phyloP scores from a whole-genome alignment of 2,797 vertebrate species.

The Sebastes itinus region DNA sequence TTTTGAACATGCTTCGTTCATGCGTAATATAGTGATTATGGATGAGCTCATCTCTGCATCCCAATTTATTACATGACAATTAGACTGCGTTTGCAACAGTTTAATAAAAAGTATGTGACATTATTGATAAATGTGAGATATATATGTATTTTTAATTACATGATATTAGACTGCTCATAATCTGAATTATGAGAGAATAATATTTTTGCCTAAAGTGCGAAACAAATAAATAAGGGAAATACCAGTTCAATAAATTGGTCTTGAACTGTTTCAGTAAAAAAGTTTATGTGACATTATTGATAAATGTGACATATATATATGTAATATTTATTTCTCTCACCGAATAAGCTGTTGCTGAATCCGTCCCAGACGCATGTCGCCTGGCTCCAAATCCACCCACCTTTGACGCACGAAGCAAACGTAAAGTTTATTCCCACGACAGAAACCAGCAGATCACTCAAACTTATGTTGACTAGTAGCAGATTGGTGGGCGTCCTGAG shows the following conservation, averaged over 20 bases:
- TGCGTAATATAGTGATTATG: not conserved
- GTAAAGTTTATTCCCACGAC: conserved; percentile 88
- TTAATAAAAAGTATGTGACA: too few species aligned
- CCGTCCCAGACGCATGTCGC: conserved; percentile 92
- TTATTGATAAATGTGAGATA: too few species aligned
- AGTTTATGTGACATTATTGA: not conserved
- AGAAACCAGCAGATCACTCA: conserved; percentile 90
- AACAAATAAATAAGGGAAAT: not conserved
- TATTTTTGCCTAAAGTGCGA: not conserved
- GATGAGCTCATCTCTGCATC: not conserved
- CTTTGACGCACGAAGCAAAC: conserved; percentile 88
- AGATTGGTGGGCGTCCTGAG: conserved; percentile 89
- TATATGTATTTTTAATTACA: not conserved
- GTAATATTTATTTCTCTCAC: conserved; percentile 76
- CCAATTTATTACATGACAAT: not conserved
- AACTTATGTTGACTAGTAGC: conserved; percentile 89
- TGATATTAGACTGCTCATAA: not conserved
- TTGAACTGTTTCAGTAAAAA: not conserved
- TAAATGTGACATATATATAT: not conserved
- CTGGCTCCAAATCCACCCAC: conserved; percentile 88
- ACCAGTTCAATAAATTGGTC: fast-evolving
- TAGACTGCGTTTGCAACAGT: too few species aligned
- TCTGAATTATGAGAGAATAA: not conserved
- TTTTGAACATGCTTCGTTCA: not conserved
- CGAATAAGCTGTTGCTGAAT: conserved; percentile 93